Percentiles rank a stretch among this genome's conserved stretches.
Evolutionary conservation across 2,797 vertebrate genomes (phyloP).

Genomic region (Phyllotis vaccarum): DNA sequence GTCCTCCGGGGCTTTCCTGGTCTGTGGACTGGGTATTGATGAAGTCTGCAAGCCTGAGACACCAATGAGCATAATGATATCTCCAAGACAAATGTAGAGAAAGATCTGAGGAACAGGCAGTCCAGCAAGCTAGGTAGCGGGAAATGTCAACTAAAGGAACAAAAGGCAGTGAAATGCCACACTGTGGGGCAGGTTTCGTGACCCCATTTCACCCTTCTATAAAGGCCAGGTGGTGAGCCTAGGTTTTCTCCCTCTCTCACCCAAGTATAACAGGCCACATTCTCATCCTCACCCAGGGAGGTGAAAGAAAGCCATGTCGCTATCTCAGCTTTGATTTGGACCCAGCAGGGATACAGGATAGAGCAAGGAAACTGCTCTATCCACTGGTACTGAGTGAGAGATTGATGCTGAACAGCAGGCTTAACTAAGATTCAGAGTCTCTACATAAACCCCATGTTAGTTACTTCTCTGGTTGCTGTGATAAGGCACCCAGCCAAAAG

Average conservation of each 20-base stretch:
- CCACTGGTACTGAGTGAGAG: background rate
- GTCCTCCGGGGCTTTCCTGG: background rate
- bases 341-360: background rate
- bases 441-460: fast-evolving
- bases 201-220: background rate
- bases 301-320: background rate
- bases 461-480: background rate
- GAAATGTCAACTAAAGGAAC: background rate
- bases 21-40: background rate
- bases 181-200: no score
- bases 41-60: background rate
- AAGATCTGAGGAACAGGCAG: background rate
- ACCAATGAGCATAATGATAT: no score
- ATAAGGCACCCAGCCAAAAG: background rate
- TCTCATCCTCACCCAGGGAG: background rate
- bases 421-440: background rate
- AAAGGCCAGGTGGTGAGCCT: background rate
- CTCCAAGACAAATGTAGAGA: no score
- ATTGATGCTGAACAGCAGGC: background rate
- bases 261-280: background rate
- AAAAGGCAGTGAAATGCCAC: background rate
- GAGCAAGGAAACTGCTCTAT: background rate
- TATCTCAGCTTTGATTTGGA: background rate
- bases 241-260: background rate
- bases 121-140: no score